These are phyloP conservation scores for Malachius bipustulatus DNA, from an alignment of 2,888 invertebrate genomes.

Conservation along the genomic window DNA sequence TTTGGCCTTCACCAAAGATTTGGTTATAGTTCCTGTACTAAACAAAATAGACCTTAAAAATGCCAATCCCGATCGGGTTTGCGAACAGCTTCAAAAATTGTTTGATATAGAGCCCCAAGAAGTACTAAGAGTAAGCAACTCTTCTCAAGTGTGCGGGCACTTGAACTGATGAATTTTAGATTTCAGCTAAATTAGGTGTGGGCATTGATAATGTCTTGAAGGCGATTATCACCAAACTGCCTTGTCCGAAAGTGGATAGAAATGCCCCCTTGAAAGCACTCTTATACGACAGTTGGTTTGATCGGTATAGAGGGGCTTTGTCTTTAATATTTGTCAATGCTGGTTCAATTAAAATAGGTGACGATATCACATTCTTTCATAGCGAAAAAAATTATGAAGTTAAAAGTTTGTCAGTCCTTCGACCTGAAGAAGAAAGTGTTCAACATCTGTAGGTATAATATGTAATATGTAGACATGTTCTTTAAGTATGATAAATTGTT, in stretches of 20 bases:
- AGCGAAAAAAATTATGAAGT: slow-evolving; percentile 68
- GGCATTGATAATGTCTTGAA: slow-evolving; percentile 69
- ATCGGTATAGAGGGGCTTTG: slow-evolving; percentile 73
- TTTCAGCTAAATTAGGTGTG: slow-evolving; percentile 85
- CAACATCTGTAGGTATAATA: slow-evolving; percentile 45
- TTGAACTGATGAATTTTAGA: slow-evolving; percentile 31
- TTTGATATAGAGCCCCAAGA: slow-evolving; percentile 67
- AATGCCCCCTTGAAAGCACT: slow-evolving; percentile 61
- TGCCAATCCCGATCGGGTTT: slow-evolving; percentile 75
- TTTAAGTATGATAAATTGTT: slow-evolving; percentile 10
- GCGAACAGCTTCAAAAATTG: slow-evolving; percentile 62
- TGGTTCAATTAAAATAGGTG: slow-evolving; percentile 60
- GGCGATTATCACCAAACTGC: slow-evolving; percentile 66
- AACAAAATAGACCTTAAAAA: slow-evolving; percentile 94
- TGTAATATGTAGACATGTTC: no score
- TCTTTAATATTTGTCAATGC: slow-evolving; percentile 67
- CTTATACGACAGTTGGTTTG: slow-evolving; percentile 90
- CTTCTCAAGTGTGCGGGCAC: neutral
- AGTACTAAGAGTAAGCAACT: slow-evolving; percentile 54
- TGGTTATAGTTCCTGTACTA: slow-evolving; percentile 80
- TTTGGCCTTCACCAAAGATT: slow-evolving; percentile 70
- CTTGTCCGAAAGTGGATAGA: slow-evolving; percentile 53
- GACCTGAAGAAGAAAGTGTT: slow-evolving; percentile 60
- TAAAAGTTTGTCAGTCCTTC: slow-evolving; percentile 64
- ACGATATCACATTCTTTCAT: slow-evolving; percentile 59